Conservation (phyloP, 37 sponge, comb jelly and placozoan genomes). For the Eunapius fragilis region DNA sequence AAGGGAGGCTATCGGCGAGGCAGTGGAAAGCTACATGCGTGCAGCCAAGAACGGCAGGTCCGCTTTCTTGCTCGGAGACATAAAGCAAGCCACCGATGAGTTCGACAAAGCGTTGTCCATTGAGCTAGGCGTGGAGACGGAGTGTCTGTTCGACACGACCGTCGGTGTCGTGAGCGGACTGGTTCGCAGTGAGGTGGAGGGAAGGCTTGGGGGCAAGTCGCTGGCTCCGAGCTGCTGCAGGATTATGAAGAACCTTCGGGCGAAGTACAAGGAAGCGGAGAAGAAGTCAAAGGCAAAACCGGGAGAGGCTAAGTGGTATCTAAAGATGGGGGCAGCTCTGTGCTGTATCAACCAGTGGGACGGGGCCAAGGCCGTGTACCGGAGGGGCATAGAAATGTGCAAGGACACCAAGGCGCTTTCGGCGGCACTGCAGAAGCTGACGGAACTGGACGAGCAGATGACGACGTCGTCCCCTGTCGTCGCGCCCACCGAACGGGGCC, state of each 20-base stretch:
- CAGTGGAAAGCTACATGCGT: slow-evolving; percentile 51
- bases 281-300: slow-evolving; percentile 5
- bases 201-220: background rate
- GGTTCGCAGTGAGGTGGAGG: slow-evolving; percentile 38
- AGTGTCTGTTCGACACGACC: slow-evolving; percentile 48
- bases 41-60: slow-evolving; percentile 45
- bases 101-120: slow-evolving; percentile 64
- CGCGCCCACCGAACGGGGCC: background rate
- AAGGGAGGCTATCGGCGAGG: slow-evolving; percentile 15
- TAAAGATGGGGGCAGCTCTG: slow-evolving; percentile 70
- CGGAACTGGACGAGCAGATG: slow-evolving; percentile 35
- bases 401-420: slow-evolving; percentile 39
- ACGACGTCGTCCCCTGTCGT: too few relatives aligned
- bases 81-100: slow-evolving; percentile 35
- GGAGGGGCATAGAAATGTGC: slow-evolving; percentile 66
- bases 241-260: slow-evolving; percentile 29
- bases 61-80: slow-evolving; percentile 38
- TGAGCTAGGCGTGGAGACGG: slow-evolving; percentile 60
- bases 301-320: slow-evolving; percentile 51
- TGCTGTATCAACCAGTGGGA: slow-evolving; percentile 74
- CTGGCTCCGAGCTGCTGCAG: background rate
- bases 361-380: slow-evolving; percentile 64
- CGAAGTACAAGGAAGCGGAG: slow-evolving; percentile 34
- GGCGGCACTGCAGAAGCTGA: slow-evolving; percentile 42
- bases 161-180: slow-evolving; percentile 50